A percentile compares a stretch with the other conserved stretches of the same genome.
phyloP scores from a whole-genome alignment of 1,140 invertebrate genomes.

The Bombus ignitus region DNA sequence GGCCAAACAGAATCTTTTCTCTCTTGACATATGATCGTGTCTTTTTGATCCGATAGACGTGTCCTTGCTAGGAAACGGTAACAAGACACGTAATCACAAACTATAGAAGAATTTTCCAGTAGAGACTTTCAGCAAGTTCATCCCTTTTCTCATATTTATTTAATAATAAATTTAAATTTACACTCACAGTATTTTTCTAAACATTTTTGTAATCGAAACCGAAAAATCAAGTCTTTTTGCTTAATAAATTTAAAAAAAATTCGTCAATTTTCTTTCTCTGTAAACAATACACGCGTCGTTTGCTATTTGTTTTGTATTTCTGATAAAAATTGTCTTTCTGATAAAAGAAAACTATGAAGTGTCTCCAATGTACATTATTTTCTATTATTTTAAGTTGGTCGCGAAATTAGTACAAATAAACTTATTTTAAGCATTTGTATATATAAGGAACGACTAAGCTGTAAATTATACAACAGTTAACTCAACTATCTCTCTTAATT shows the following conservation, averaged over 20 bases:
- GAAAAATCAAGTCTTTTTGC: neutral
- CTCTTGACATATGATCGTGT: slow-evolving; percentile 35
- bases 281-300: neutral
- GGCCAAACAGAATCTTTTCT: slow-evolving; percentile 70
- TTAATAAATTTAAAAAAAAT: too few species aligned
- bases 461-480: neutral
- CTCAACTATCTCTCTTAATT: too few species aligned
- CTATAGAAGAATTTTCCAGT: slow-evolving; percentile 55
- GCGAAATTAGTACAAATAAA: too few species aligned
- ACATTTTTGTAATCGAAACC: too few species aligned
- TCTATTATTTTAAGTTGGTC: too few species aligned
- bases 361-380: too few species aligned
- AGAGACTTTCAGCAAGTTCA: neutral
- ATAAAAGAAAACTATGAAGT: neutral
- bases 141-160: slow-evolving; percentile 55
- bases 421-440: neutral
- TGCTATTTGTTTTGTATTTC: neutral
- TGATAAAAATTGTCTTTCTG: neutral
- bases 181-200: neutral
- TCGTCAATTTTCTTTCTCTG: too few species aligned
- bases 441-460: too few species aligned
- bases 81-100: slow-evolving; percentile 27
- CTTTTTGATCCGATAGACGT: slow-evolving; percentile 60
- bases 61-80: slow-evolving; percentile 32
- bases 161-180: slow-evolving; percentile 25